A percentile compares a stretch with the other conserved stretches of the same genome.
Conservation (phyloP, 2,888 invertebrate genomes). For the Lampropteryx suffumata region DNA sequence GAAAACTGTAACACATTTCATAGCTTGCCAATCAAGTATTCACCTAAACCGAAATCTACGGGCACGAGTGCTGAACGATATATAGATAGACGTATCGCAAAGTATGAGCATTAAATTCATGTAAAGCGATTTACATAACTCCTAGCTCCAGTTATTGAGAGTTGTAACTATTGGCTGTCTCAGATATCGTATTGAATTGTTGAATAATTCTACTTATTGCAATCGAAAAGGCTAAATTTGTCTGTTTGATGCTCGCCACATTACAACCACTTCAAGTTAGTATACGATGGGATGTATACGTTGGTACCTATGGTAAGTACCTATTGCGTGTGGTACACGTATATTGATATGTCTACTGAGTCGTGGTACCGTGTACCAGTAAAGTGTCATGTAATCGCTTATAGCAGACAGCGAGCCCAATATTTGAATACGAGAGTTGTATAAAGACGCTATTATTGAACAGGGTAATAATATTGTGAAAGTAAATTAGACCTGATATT, state of each 20-base stretch:
- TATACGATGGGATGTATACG: too few species aligned
- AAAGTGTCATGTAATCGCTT: constrained; percentile 62
- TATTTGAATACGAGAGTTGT: constrained; percentile 56
- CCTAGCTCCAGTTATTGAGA: constrained; percentile 40
- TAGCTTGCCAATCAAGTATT: constrained; percentile 17
- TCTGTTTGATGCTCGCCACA: too few species aligned
- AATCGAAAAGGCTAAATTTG: too few species aligned
- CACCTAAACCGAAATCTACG: constrained; percentile 26
- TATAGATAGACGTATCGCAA: constrained; percentile 20
- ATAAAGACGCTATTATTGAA: constrained; percentile 52
- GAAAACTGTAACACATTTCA: constrained; percentile 48
- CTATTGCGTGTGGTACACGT: constrained; percentile 27
- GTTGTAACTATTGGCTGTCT: constrained; percentile 47
- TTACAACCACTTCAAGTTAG: too few species aligned
- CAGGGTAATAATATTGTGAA: constrained; percentile 37
- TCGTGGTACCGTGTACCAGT: constrained; percentile 47
- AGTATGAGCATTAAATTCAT: constrained; percentile 31
- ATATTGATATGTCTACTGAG: constrained; percentile 28
- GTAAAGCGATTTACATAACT: constrained; percentile 50
- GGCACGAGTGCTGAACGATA: constrained; percentile 15
- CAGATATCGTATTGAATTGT: constrained; percentile 46
- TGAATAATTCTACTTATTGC: too few species aligned
- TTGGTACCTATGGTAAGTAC: too few species aligned
- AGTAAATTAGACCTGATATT: too few species aligned
- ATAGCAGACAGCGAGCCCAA: constrained; percentile 58